Conservation (phyloP, 2,888 invertebrate species). For the Andricus quercusramuli region DNA sequence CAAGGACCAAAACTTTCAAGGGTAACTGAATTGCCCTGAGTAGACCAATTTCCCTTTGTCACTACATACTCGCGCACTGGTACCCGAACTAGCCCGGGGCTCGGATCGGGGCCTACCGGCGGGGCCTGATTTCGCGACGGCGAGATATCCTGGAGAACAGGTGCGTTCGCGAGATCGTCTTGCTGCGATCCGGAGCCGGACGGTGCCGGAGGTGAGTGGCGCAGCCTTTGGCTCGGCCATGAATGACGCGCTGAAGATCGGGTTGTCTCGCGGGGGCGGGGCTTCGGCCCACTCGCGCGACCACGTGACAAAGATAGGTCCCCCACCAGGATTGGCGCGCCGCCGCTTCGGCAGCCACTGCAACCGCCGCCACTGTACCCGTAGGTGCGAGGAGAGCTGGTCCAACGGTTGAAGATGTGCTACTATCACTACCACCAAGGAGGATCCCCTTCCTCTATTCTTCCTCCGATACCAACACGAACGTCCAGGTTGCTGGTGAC, state of each 20-base stretch:
- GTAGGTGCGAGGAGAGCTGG: constrained; percentile 30
- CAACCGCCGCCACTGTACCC: constrained; percentile 47
- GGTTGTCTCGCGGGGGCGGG: constrained; percentile 79
- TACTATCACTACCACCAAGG: constrained; percentile 49
- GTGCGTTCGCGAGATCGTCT: constrained; percentile 57
- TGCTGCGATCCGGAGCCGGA: constrained; percentile 61
- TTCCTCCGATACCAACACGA: constrained; percentile 17
- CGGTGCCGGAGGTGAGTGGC: constrained; percentile 64
- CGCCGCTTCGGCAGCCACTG: constrained; percentile 35
- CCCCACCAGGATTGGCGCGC: constrained; percentile 45
- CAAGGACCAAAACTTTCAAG: background rate
- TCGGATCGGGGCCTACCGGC: constrained; percentile 41
- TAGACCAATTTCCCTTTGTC: constrained; percentile 44
- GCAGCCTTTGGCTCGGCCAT: constrained; percentile 76
- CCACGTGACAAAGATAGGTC: constrained; percentile 66
- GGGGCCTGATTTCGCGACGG: constrained; percentile 37
- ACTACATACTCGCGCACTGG: constrained; percentile 44
- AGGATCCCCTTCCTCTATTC: constrained; percentile 59
- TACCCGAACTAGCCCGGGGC: constrained; percentile 45
- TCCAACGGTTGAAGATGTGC: background rate
- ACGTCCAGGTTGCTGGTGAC: background rate
- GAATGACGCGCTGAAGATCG: constrained; percentile 73
- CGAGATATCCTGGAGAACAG: constrained; percentile 62
- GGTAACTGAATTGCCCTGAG: constrained; percentile 1
- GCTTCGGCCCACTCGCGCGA: constrained; percentile 67